Evolutionary conservation across 2,797 vertebrate genomes (phyloP).

Genomic region (Alca torda): DNA sequence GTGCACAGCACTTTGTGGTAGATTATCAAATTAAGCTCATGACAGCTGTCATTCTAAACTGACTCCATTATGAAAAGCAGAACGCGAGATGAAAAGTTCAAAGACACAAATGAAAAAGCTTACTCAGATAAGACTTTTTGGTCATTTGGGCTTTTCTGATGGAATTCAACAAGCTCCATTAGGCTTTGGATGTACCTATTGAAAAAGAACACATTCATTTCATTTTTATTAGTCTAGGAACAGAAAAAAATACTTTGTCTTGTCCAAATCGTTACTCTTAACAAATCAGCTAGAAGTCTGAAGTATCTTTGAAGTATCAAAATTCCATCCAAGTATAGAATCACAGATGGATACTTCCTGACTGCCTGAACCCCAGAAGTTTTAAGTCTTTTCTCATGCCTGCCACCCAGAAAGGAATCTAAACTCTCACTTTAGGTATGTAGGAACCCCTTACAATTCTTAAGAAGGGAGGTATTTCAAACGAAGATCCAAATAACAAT

Average conservation of each 20-base stretch:
- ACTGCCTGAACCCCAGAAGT: not conserved
- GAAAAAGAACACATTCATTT: not conserved
- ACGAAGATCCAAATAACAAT: not conserved
- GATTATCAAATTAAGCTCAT: not conserved
- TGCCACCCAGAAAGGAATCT: not conserved
- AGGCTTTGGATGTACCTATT: constrained; percentile 95
- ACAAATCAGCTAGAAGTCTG: not conserved
- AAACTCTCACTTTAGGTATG: rapidly evolving
- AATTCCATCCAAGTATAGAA: not conserved
- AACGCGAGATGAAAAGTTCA: not conserved
- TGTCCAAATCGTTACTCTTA: not conserved
- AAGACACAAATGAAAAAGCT: constrained; percentile 46
- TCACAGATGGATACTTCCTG: not conserved
- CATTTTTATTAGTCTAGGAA: not conserved
- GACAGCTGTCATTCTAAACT: not conserved
- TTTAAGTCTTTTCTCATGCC: not conserved
- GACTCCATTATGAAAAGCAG: not conserved
- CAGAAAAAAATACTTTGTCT: not conserved
- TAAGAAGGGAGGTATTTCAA: not conserved
- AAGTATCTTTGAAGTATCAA: not conserved
- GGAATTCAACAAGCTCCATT: constrained; percentile 91
- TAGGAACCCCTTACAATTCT: not conserved
- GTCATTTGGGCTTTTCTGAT: constrained; percentile 88
- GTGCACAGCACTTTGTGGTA: not conserved
- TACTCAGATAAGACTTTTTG: constrained; percentile 88